phyloP scores from a whole-genome alignment of 2,113 vertebrate species.

The Ploceus nigricollis region DNA sequence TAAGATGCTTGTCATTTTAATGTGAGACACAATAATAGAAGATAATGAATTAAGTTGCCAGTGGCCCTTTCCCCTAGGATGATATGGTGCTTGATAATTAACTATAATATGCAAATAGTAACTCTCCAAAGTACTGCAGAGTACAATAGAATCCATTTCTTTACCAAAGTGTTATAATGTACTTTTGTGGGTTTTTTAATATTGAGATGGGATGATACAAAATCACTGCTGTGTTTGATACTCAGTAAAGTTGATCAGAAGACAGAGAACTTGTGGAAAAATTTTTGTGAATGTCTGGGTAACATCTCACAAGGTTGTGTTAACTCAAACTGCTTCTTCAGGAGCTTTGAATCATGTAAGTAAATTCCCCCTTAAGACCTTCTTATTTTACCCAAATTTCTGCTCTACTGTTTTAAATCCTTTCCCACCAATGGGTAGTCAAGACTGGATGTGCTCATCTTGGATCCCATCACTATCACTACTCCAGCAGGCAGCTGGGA shows the following conservation, averaged over 20 bases:
- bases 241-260: not conserved
- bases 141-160: not conserved
- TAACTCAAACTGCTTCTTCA: not conserved
- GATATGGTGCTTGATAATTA: constrained; percentile 86
- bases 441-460: not conserved
- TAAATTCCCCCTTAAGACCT: not conserved
- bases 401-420: not conserved
- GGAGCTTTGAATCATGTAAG: not conserved
- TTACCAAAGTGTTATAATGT: not conserved
- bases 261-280: not conserved
- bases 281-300: not conserved
- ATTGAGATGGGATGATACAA: not conserved
- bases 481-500: accelerated
- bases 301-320: not conserved
- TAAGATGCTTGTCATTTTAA: constrained; percentile 81
- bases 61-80: constrained; percentile 68
- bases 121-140: not conserved
- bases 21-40: constrained; percentile 71
- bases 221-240: not conserved
- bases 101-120: constrained; percentile 81
- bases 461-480: not conserved
- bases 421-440: not conserved
- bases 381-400: not conserved
- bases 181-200: not conserved
- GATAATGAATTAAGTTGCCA: constrained; percentile 74